Evolutionary conservation across 2,888 invertebrate genomes (phyloP).

Genomic region (Tineola bisselliella): DNA sequence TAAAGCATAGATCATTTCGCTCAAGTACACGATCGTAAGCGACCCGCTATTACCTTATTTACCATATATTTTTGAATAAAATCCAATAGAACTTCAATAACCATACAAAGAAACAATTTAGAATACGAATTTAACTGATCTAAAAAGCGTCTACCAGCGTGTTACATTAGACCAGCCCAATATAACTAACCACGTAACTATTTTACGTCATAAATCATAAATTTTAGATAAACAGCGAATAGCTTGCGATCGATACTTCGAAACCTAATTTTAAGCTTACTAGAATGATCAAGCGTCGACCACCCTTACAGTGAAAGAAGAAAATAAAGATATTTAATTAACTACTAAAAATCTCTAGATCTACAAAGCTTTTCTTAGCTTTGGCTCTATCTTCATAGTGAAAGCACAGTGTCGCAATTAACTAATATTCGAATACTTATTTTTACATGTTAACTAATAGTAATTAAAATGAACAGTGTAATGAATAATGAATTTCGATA

Average conservation of each 20-base stretch:
- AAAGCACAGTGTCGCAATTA: neutral
- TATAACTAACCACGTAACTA: too few species aligned
- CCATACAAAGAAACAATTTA: too few species aligned
- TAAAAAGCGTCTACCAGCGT: too few species aligned
- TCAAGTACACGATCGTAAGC: constrained; percentile 14
- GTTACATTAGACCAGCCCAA: too few species aligned
- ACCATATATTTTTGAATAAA: too few species aligned
- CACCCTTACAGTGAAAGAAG: constrained; percentile 17
- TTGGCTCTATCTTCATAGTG: neutral
- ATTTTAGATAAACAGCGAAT: neutral
- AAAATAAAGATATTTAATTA: constrained; percentile 23
- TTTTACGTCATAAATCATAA: too few species aligned
- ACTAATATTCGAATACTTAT: too few species aligned
- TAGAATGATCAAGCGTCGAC: constrained; percentile 17
- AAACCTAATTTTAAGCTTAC: constrained; percentile 48
- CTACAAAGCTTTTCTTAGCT: neutral
- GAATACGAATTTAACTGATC: too few species aligned
- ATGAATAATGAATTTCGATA: neutral
- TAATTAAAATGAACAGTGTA: neutral
- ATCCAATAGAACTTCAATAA: too few species aligned
- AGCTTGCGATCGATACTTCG: constrained; percentile 16
- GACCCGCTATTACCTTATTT: too few species aligned
- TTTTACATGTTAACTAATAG: neutral
- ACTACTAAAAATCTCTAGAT: neutral
- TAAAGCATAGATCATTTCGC: constrained; percentile 35